Percentiles rank a stretch among this genome's conserved stretches.
phyloP scores from a whole-genome alignment of 2,797 vertebrate genomes.

The Cuculus canorus region DNA sequence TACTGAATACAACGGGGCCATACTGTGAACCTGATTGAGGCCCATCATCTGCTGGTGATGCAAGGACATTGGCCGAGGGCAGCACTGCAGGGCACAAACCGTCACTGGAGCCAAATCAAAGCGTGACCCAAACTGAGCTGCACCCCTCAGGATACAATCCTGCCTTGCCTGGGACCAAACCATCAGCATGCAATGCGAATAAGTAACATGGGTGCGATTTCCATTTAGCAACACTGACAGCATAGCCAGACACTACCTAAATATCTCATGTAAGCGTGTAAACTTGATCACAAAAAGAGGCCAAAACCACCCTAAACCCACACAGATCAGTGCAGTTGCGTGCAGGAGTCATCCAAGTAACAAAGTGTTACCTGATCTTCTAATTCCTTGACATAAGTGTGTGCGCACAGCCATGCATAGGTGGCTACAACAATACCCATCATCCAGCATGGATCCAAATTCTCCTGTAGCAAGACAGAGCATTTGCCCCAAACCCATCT shows the following conservation, averaged over 20 bases:
- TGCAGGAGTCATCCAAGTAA: background rate
- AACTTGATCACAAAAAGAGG: no score
- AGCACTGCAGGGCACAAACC: background rate
- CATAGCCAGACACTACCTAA: background rate
- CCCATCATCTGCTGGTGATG: background rate
- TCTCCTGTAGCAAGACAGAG: background rate
- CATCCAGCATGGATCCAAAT: fast-evolving
- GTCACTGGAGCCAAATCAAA: background rate
- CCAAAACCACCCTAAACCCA: no score
- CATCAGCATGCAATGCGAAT: fast-evolving
- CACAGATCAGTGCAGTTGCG: background rate
- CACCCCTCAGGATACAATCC: background rate
- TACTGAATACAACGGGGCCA: background rate
- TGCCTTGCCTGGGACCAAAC: background rate
- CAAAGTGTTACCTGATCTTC: background rate
- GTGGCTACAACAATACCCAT: no score
- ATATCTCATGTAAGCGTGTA: no score
- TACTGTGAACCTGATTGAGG: background rate
- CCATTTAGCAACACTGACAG: background rate
- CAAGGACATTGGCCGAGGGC: fast-evolving
- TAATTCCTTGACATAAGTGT: fast-evolving
- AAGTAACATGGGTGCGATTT: background rate
- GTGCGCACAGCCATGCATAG: fast-evolving
- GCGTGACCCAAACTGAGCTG: fast-evolving
- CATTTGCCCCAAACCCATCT: background rate